Percentiles rank a stretch among this genome's conserved stretches.
Evolutionary conservation across 2,797 vertebrate species (phyloP).

Genomic region (Chiroxiphia lanceolata): DNA sequence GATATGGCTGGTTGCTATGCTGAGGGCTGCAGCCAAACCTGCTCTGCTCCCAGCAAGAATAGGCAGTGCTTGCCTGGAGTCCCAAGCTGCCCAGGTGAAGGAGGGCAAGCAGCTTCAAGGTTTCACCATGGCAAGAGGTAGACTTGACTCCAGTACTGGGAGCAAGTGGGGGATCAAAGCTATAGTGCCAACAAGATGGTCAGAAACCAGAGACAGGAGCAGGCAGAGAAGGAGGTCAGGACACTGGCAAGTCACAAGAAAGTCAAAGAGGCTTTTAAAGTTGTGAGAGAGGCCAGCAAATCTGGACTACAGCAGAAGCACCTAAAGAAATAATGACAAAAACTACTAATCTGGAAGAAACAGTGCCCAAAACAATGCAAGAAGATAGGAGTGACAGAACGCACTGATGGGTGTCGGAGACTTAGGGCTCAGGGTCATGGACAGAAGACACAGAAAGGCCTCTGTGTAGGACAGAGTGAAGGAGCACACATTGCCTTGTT

Average conservation of each 20-base stretch:
- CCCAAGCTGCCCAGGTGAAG: not conserved
- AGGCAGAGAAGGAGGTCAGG: not conserved
- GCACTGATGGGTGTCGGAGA: not conserved
- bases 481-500: not conserved
- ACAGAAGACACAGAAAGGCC: not conserved
- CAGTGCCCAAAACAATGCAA: not conserved
- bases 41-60: not conserved
- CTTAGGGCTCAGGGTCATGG: not conserved
- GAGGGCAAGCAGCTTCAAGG: not conserved
- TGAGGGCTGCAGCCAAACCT: not conserved
- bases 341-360: not conserved
- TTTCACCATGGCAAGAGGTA: not conserved
- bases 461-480: not conserved
- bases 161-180: not conserved
- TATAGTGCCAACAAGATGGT: not conserved
- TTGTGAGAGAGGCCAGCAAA: not conserved
- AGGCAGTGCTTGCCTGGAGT: not conserved
- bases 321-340: not conserved
- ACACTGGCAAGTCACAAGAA: not conserved
- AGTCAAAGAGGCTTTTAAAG: not conserved
- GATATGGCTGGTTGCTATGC: not conserved
- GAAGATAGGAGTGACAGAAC: not conserved
- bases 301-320: not conserved
- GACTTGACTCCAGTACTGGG: not conserved
- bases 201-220: not conserved